Evolutionary conservation across 2,888 invertebrate genomes (phyloP), one percentile per base, ranked within the genome.

Genomic region (Apeira syringaria): DNA sequence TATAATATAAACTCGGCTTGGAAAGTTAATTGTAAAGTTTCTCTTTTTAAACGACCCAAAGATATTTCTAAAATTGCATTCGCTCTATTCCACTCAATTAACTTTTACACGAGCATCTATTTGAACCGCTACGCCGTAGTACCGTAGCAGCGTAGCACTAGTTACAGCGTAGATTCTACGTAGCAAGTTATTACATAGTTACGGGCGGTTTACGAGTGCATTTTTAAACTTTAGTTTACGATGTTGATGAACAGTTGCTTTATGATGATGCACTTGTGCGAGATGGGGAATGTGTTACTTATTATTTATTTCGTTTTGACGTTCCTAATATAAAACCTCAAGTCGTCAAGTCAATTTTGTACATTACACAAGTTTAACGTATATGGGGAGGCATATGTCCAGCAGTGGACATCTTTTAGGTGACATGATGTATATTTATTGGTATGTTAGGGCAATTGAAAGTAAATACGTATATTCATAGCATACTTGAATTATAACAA

Each of bases 51-150:
- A 15, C 4, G 4, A 3, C 1, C 4, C 1, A 12, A n/a, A 13
- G n/a, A 9, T 24, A 24, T 1, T 4, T 9, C 8, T 3, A 9
- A 24, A 9, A 24, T 9, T 24, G 4, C 2, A 41, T 39, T 37
- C 53, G 52, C 53, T 60, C 49, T 61, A 59, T 64, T 69, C 64
- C 61, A 50, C 56, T 58, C 68, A 68, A 66, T 68, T 68, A 69
- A 64, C 51, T 64, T 69, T 63, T 62, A 69, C 60, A 62, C 58
- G 60, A 62, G 56, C 52, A 59, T 60, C 51, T 58, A 56, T 64
- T 61, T 65, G 57, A 54, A 57, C 43, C 36, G 24, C 35, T 46
- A 40, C 31, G 33, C 5, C 36, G 43, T 37, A 44, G 41, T 34
- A 5, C 39, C 33, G 39, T 32, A 39, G 32, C 15, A 9, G 24